These are phyloP conservation scores for Mionectes olivaceus DNA, from an alignment of 2,797 vertebrate genomes.

Conservation along the genomic window DNA sequence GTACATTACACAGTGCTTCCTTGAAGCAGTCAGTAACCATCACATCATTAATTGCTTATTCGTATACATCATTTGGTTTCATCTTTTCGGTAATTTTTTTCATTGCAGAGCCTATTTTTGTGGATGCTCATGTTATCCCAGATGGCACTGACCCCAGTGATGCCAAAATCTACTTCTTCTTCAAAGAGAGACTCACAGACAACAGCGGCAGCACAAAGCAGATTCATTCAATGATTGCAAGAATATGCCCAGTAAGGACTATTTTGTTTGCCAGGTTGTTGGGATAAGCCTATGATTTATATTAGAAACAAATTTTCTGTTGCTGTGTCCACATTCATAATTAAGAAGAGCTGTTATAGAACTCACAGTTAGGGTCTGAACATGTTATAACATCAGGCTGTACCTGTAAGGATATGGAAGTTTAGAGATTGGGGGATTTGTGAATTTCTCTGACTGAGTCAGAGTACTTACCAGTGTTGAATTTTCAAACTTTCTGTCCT, in stretches of 20 bases:
- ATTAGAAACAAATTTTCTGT: not conserved
- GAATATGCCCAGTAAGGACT: conserved; percentile 94
- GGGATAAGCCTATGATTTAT: not conserved
- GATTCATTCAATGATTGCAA: conserved; percentile 96
- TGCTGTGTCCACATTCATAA: not conserved
- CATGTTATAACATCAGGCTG: not conserved
- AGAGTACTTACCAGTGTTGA: not conserved
- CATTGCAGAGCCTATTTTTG: conserved; percentile 91
- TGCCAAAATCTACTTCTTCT: conserved; percentile 95
- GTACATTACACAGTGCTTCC: not conserved
- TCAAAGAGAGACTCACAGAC: conserved; percentile 93
- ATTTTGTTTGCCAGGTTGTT: not conserved
- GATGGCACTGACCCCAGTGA: conserved; percentile 96
- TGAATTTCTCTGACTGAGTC: not conserved
- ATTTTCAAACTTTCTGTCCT: not conserved
- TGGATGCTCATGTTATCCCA: conserved; percentile 94
- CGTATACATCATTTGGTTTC: not conserved
- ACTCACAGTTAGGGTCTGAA: not conserved
- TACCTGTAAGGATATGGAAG: not conserved
- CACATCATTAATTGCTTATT: not conserved
- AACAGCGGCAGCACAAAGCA: conserved; percentile 93
- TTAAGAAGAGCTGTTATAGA: not conserved
- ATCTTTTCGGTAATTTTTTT: not conserved
- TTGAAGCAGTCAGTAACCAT: not conserved
- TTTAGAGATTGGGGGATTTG: not conserved